Evolutionary conservation across 1,140 invertebrate genomes (phyloP).

Genomic region (Theocolax elegans): DNA sequence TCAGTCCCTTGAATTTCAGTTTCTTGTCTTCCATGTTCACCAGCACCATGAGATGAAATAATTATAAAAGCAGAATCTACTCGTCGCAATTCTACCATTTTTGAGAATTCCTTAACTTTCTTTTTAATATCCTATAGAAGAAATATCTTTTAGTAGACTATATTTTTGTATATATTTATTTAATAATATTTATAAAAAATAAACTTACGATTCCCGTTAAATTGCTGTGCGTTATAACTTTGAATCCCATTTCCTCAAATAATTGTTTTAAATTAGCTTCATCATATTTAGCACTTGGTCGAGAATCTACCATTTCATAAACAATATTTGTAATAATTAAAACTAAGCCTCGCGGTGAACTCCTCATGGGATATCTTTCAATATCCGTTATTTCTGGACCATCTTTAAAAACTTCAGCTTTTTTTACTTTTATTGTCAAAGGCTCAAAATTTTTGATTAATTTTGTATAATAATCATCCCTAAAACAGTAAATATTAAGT

Average conservation of each 20-base stretch:
- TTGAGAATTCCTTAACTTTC: slow-evolving; percentile 56
- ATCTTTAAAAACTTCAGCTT: slow-evolving; percentile 58
- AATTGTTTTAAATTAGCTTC: slow-evolving; percentile 65
- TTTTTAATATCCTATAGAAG: slow-evolving; percentile 59
- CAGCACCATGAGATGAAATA: slow-evolving; percentile 71
- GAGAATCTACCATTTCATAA: slow-evolving; percentile 43
- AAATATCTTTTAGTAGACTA: slow-evolving; percentile 18
- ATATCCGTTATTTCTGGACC: slow-evolving; percentile 45
- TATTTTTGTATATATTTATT: slow-evolving; percentile 1
- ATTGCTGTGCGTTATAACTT: slow-evolving; percentile 60
- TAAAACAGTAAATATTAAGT: slow-evolving; percentile 36
- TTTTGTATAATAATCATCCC: slow-evolving; percentile 49
- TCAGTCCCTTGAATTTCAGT: slow-evolving; percentile 56
- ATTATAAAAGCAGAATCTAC: slow-evolving; percentile 71
- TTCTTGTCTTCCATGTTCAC: slow-evolving; percentile 54
- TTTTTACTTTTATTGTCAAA: slow-evolving; percentile 55
- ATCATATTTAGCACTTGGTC: slow-evolving; percentile 68
- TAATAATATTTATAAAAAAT: slow-evolving; percentile 3
- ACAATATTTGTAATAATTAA: slow-evolving; percentile 71
- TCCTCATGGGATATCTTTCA: slow-evolving; percentile 66
- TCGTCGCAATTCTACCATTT: slow-evolving; percentile 51
- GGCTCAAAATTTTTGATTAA: slow-evolving; percentile 44
- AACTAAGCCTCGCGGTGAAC: slow-evolving; percentile 69
- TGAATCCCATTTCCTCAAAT: slow-evolving; percentile 70
- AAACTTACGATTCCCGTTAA: slow-evolving; percentile 59